Evolutionary conservation across 2,888 invertebrate genomes (phyloP).

Genomic region (Iphiclides podalirius): DNA sequence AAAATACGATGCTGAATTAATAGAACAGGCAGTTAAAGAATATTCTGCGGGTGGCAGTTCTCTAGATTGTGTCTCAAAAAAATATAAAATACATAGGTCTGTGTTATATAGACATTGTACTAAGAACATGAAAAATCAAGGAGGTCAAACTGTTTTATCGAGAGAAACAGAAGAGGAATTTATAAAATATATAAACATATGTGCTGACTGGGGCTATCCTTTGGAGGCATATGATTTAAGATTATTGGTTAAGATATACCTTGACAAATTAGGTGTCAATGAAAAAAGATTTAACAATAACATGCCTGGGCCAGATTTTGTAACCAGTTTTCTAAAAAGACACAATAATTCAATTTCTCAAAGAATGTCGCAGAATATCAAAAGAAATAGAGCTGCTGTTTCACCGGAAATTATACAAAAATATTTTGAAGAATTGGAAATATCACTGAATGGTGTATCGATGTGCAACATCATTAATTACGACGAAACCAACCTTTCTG

Average conservation of each 20-base stretch:
- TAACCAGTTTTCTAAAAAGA: conserved; percentile 22
- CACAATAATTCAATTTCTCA: conserved; percentile 20
- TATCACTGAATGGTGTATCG: conserved; percentile 1
- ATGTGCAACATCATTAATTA: neutral
- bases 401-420: conserved; percentile 20
- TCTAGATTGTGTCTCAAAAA: neutral
- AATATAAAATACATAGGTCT: conserved; percentile 14
- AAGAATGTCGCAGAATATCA: conserved; percentile 26
- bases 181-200: conserved; percentile 14
- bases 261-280: conserved; percentile 5
- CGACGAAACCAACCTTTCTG: neutral
- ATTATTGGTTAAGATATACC: conserved; percentile 7
- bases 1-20: no score
- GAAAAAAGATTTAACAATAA: conserved; percentile 25
- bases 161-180: conserved; percentile 13
- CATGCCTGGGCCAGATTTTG: conserved; percentile 26
- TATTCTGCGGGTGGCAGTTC: neutral
- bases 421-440: conserved; percentile 21
- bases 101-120: conserved; percentile 20
- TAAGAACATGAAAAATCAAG: conserved; percentile 15
- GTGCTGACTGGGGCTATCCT: conserved; percentile 15
- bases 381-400: conserved; percentile 22
- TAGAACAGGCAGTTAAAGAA: no score
- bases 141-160: conserved; percentile 14
- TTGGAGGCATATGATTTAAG: conserved; percentile 5